Conservation (phyloP, 1,140 invertebrate genomes). For the Notospermus geniculatus region DNA sequence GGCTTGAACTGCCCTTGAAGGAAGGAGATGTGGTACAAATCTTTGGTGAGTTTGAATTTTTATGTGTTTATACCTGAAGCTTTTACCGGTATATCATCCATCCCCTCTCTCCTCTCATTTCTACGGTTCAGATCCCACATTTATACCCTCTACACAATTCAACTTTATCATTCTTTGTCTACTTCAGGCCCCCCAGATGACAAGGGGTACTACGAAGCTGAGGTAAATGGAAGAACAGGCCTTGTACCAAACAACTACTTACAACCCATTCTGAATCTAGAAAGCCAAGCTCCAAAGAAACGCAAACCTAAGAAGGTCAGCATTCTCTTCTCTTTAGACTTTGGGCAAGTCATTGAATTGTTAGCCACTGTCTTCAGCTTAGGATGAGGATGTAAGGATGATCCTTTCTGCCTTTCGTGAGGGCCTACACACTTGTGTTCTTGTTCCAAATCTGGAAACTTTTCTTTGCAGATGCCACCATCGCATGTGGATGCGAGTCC, state of each 20-base stretch:
- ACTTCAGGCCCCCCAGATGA: constrained; percentile 35
- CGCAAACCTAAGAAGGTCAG: background rate
- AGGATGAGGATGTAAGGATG: too few species aligned
- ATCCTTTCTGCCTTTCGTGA: too few species aligned
- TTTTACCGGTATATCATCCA: too few species aligned
- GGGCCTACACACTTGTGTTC: too few species aligned
- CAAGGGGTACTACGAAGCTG: constrained; percentile 42
- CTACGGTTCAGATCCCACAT: too few species aligned
- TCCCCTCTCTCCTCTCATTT: too few species aligned
- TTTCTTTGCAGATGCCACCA: constrained; percentile 12
- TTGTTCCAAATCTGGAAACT: background rate
- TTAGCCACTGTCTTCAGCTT: too few species aligned
- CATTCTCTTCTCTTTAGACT: too few species aligned
- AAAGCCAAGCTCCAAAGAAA: constrained; percentile 1
- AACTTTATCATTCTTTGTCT: too few species aligned
- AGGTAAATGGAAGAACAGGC: constrained; percentile 36
- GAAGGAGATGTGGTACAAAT: constrained; percentile 40
- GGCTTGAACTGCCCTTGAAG: constrained; percentile 34
- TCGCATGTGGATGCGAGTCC: constrained; percentile 22
- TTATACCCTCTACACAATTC: too few species aligned
- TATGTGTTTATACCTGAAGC: background rate
- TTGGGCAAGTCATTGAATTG: too few species aligned
- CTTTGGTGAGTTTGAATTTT: constrained; percentile 28
- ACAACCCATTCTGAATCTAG: constrained; percentile 18
- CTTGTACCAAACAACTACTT: constrained; percentile 43